These are phyloP conservation scores for Rynchops niger DNA, from an alignment of 2,113 vertebrate species.

Conservation along the genomic window DNA sequence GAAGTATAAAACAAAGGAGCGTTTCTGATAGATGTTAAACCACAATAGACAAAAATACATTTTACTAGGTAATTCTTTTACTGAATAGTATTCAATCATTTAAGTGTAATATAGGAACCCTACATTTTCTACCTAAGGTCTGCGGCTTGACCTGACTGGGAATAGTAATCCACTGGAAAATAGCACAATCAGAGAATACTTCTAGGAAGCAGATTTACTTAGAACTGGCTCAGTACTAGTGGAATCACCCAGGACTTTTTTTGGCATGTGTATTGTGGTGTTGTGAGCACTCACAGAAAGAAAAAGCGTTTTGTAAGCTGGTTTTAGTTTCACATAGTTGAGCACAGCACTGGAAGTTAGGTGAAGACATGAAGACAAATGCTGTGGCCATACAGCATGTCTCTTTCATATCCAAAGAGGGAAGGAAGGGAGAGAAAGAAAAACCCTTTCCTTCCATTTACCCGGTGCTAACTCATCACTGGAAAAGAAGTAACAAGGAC, in stretches of 20 bases:
- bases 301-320: background rate
- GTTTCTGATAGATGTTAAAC: background rate
- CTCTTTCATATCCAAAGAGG: background rate
- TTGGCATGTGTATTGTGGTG: fast-evolving
- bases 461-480: background rate
- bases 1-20: background rate
- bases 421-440: background rate
- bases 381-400: fast-evolving
- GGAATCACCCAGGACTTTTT: background rate
- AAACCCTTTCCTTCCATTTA: background rate
- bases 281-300: background rate
- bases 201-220: background rate
- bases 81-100: background rate
- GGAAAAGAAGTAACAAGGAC: background rate
- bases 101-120: background rate
- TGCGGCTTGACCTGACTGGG: background rate
- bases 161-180: background rate
- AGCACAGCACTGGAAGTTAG: background rate
- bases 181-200: background rate
- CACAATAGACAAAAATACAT: background rate
- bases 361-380: background rate
- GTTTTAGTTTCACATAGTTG: background rate
- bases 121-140: background rate
- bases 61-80: background rate
- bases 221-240: background rate